phyloP scores from a whole-genome alignment of 2,888 invertebrate genomes.

The Itoplectis maculator region DNA sequence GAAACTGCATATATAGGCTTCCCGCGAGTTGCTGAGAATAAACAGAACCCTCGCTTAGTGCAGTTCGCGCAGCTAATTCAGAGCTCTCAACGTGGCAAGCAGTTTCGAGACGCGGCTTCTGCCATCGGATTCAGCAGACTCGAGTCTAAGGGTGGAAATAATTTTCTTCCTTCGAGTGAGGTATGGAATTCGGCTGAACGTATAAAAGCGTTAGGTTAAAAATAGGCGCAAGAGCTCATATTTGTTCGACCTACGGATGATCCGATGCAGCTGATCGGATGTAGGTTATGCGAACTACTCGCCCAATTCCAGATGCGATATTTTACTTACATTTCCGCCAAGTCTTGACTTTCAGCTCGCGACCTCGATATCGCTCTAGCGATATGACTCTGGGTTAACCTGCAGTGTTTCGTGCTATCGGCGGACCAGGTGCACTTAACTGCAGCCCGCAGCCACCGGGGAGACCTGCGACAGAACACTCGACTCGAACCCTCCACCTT shows the following conservation, averaged over 20 bases:
- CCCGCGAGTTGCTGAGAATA: too few relatives aligned
- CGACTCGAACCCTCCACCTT: background rate
- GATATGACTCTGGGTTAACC: constrained; percentile 35
- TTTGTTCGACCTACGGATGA: constrained; percentile 17
- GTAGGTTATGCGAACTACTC: constrained; percentile 48
- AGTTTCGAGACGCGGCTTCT: too few relatives aligned
- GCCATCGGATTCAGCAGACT: too few relatives aligned
- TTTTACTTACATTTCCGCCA: constrained; percentile 9
- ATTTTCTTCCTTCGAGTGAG: too few relatives aligned
- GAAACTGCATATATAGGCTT: too few relatives aligned
- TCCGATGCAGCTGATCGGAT: constrained; percentile 48
- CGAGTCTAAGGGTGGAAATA: too few relatives aligned
- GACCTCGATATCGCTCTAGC: background rate
- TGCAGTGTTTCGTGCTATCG: constrained; percentile 32
- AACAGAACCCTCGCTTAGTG: too few relatives aligned
- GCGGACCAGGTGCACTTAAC: constrained; percentile 58
- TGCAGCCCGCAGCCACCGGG: constrained; percentile 43
- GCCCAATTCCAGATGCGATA: background rate
- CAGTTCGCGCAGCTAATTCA: too few relatives aligned
- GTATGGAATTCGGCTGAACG: too few relatives aligned
- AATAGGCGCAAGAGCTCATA: background rate
- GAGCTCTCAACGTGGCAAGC: too few relatives aligned
- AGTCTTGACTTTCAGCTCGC: background rate
- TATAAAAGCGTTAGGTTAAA: too few relatives aligned
- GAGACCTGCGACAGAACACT: constrained; percentile 34